Conservation (phyloP, 2,797 vertebrate species). For the Danio kyathit region DNA sequence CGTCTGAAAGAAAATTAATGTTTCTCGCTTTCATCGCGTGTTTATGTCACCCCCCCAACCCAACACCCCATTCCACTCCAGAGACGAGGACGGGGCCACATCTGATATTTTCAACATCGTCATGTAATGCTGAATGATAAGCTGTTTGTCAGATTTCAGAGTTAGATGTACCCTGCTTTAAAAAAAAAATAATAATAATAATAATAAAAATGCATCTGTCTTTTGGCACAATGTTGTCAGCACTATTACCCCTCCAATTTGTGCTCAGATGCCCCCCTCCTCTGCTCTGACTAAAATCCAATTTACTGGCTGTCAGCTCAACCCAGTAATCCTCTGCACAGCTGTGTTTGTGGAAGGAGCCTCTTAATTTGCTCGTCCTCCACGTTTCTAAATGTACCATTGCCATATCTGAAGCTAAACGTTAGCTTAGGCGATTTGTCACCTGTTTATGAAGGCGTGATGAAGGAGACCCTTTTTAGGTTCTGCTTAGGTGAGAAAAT, state of each 20-base stretch:
- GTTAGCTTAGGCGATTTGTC: slow-evolving; percentile 32
- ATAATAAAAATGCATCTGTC: slow-evolving; percentile 73
- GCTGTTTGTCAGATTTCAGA: slow-evolving; percentile 76
- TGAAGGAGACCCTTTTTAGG: neutral
- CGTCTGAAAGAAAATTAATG: slow-evolving; percentile 71
- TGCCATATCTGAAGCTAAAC: slow-evolving; percentile 65
- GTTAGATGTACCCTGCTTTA: slow-evolving; percentile 70
- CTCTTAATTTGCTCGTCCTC: slow-evolving; percentile 82
- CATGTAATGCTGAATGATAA: slow-evolving; percentile 58
- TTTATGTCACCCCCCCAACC: slow-evolving; percentile 37
- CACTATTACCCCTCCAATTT: slow-evolving; percentile 81
- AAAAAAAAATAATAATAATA: no score
- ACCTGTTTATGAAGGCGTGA: slow-evolving; percentile 10
- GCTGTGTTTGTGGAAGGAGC: slow-evolving; percentile 81
- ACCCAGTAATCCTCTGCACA: slow-evolving; percentile 82
- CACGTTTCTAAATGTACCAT: slow-evolving; percentile 72
- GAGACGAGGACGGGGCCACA: slow-evolving; percentile 40
- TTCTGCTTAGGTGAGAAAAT: slow-evolving; percentile 4
- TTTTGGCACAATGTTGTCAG: slow-evolving; percentile 81
- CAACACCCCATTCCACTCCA: slow-evolving; percentile 34
- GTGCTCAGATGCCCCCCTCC: slow-evolving; percentile 71
- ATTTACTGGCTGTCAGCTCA: slow-evolving; percentile 87
- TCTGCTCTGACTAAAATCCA: slow-evolving; percentile 86
- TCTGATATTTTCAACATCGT: slow-evolving; percentile 49
- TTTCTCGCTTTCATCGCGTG: slow-evolving; percentile 51